phyloP scores from a whole-genome alignment of 2,113 vertebrate species.

The Hymenochirus boettgeri region DNA sequence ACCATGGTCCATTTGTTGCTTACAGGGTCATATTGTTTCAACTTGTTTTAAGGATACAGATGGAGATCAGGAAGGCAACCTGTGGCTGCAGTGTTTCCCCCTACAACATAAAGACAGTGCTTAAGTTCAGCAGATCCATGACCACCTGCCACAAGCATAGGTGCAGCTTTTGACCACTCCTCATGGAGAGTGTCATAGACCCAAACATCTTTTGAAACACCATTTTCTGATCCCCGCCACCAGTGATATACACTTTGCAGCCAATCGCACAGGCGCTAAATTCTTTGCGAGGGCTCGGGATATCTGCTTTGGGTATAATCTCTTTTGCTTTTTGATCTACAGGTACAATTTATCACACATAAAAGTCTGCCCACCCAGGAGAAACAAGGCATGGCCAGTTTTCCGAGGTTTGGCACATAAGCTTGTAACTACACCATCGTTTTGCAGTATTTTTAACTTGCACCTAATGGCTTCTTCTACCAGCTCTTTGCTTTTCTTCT shows the following conservation, averaged over 20 bases:
- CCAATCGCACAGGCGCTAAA: constrained; percentile 77
- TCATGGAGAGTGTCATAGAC: constrained; percentile 76
- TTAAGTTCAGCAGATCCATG: constrained; percentile 74
- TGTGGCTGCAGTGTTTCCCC: constrained; percentile 72
- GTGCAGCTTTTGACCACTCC: constrained; percentile 75
- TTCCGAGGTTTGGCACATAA: constrained; percentile 74
- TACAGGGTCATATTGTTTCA: constrained; percentile 70
- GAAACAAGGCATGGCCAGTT: constrained; percentile 72
- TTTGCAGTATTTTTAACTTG: constrained; percentile 76
- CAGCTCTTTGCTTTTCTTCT: constrained; percentile 74
- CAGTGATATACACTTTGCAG: constrained; percentile 76
- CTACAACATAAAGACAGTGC: constrained; percentile 73
- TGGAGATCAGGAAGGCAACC: constrained; percentile 73
- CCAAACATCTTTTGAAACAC: constrained; percentile 76
- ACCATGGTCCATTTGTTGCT: constrained; percentile 81
- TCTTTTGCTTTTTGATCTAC: constrained; percentile 78
- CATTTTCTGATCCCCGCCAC: constrained; percentile 72
- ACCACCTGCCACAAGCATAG: constrained; percentile 74
- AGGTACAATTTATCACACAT: constrained; percentile 79
- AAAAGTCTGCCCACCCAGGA: constrained; percentile 74
- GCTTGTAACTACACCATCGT: constrained; percentile 74
- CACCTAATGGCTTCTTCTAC: constrained; percentile 75
- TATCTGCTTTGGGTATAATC: constrained; percentile 77
- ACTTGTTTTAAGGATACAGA: constrained; percentile 77
- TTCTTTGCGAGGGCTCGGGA: constrained; percentile 74